A percentile compares a stretch with the other conserved stretches of the same genome.
Evolutionary conservation across 2,888 invertebrate genomes (phyloP).

Genomic region (Caenorhabditis sinica): DNA sequence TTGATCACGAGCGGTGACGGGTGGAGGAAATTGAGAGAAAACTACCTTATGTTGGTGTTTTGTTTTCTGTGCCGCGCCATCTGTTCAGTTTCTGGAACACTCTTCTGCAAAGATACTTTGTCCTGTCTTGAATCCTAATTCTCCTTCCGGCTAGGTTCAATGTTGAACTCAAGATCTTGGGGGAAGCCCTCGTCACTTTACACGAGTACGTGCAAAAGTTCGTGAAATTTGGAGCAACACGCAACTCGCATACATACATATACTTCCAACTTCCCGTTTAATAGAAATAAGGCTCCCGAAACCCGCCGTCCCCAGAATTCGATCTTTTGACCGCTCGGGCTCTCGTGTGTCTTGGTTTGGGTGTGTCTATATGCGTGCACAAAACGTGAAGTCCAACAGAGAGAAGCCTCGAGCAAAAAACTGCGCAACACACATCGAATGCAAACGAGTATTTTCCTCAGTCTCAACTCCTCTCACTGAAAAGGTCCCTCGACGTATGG

Average conservation of each 20-base stretch:
- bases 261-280: conserved; percentile 51
- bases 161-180: conserved; percentile 16
- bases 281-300: conserved; percentile 48
- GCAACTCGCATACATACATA: conserved; percentile 52
- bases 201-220: conserved; percentile 53
- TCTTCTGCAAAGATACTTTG: conserved; percentile 41
- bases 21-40: conserved; percentile 15
- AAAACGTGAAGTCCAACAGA: conserved; percentile 28
- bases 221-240: conserved; percentile 40
- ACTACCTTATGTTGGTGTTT: conserved; percentile 27
- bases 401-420: conserved; percentile 46
- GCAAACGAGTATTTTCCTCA: conserved; percentile 9
- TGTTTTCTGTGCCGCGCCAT: conserved; percentile 28
- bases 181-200: conserved; percentile 60
- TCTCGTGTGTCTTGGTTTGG: conserved; percentile 32
- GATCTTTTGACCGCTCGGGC: conserved; percentile 62
- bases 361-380: conserved; percentile 30
- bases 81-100: conserved; percentile 40
- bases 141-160: conserved; percentile 29
- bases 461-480: neutral
- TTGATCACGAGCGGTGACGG: conserved; percentile 46
- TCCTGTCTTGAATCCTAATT: neutral
- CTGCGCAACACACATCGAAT: conserved; percentile 25
- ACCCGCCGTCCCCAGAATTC: conserved; percentile 40
- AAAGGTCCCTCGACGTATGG: conserved; percentile 35